Percentiles rank a stretch among this genome's conserved stretches.
phyloP scores from a whole-genome alignment of 2,113 vertebrate species.

The Mirza zaza region DNA sequence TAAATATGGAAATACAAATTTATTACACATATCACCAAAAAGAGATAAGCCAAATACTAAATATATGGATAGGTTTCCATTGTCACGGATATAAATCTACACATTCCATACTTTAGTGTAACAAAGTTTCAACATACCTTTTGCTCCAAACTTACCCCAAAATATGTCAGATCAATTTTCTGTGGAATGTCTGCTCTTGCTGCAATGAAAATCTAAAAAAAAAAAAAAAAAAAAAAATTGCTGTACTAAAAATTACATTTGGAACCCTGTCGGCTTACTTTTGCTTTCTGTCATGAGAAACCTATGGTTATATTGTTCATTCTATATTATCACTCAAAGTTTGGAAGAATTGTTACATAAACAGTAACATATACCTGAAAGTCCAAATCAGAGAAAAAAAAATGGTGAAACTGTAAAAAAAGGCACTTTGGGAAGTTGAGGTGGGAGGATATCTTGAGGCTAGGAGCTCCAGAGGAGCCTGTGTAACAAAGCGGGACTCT shows the following conservation, averaged over 20 bases:
- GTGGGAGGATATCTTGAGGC: no score
- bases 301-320: background rate
- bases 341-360: background rate
- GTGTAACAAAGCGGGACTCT: no score
- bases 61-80: background rate
- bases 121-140: background rate
- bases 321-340: background rate
- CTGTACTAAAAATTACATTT: background rate
- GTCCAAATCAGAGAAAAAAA: background rate
- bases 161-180: background rate
- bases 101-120: background rate
- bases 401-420: background rate
- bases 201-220: background rate
- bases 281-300: background rate
- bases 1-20: conserved; percentile 26
- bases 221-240: background rate
- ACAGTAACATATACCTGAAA: background rate
- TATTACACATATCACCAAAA: background rate
- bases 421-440: background rate
- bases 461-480: no score
- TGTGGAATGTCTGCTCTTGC: background rate
- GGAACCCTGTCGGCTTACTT: background rate
- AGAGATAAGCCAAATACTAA: background rate
- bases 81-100: background rate
- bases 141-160: background rate